Evolutionary conservation across 2,797 vertebrate genomes (phyloP).

Genomic region (Rallus crepitans): DNA sequence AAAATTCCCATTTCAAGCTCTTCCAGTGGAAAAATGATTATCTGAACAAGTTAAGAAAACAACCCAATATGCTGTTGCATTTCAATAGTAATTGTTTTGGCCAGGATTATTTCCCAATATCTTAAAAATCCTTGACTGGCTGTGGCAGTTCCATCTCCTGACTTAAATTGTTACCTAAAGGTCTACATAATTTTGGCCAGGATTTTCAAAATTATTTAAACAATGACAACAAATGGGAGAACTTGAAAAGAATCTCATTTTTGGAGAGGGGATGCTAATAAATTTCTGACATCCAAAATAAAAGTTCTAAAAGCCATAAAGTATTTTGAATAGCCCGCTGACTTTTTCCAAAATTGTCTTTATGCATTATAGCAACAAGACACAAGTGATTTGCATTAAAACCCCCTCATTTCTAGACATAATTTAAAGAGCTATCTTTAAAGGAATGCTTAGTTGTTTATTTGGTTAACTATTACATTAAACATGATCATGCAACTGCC

Average conservation of each 20-base stretch:
- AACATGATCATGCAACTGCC: neutral
- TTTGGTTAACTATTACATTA: neutral
- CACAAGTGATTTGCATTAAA: neutral
- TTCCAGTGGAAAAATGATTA: neutral
- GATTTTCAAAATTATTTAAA: neutral
- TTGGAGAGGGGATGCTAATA: neutral
- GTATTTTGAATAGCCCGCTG: neutral
- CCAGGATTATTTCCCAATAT: neutral
- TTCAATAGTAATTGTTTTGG: neutral
- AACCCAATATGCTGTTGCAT: neutral
- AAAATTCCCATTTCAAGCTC: neutral
- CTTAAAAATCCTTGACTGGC: neutral
- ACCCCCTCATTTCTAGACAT: neutral
- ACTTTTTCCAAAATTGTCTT: neutral
- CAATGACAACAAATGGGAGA: neutral
- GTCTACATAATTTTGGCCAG: neutral
- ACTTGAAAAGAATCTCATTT: neutral
- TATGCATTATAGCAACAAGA: neutral
- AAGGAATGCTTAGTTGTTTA: neutral
- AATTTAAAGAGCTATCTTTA: neutral
- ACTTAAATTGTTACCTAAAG: neutral
- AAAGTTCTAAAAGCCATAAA: neutral
- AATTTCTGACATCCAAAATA: neutral
- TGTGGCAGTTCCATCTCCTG: neutral
- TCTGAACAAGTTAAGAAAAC: neutral